Conservation (phyloP, 2,113 vertebrate species). For the Varanus salvator region DNA sequence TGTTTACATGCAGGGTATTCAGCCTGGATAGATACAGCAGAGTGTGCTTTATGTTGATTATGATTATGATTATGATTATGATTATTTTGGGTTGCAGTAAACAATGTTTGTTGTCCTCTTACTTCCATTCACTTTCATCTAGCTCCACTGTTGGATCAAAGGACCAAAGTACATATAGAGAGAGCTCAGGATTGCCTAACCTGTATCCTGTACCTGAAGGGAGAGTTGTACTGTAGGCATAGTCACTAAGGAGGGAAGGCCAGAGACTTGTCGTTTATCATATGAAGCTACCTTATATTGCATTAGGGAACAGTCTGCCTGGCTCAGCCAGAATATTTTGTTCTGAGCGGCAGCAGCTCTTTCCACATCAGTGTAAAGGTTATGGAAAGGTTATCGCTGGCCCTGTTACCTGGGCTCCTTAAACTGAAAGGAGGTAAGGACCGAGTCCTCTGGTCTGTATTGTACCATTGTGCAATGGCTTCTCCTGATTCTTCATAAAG, state of each 20-base stretch:
- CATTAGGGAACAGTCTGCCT: neutral
- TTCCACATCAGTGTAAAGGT: too few relatives aligned
- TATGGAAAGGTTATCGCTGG: too few relatives aligned
- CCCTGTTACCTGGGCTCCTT: too few relatives aligned
- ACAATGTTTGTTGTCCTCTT: neutral
- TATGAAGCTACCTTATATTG: neutral
- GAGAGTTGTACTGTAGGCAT: conserved; percentile 11
- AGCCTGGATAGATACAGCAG: conserved; percentile 30
- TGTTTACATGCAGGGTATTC: conserved; percentile 39
- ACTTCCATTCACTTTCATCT: conserved; percentile 50
- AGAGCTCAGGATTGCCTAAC: conserved; percentile 21
- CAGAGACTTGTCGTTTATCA: conserved; percentile 13
- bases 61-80: too few relatives aligned
- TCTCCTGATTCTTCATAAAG: too few relatives aligned
- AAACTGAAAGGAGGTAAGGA: too few relatives aligned
- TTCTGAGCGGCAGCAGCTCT: too few relatives aligned
- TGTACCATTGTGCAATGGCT: too few relatives aligned
- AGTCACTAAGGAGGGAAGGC: conserved; percentile 23
- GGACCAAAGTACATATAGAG: conserved; percentile 43
- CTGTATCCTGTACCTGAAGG: conserved; percentile 32
- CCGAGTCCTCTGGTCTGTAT: too few relatives aligned
- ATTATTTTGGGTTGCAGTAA: neutral
- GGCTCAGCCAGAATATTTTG: neutral
- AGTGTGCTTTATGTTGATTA: too few relatives aligned
- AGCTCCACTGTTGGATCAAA: conserved; percentile 39